Percentiles rank a stretch among this genome's conserved stretches.
phyloP scores from a whole-genome alignment of 2,113 vertebrate genomes.

The Chionodraco myersi region DNA sequence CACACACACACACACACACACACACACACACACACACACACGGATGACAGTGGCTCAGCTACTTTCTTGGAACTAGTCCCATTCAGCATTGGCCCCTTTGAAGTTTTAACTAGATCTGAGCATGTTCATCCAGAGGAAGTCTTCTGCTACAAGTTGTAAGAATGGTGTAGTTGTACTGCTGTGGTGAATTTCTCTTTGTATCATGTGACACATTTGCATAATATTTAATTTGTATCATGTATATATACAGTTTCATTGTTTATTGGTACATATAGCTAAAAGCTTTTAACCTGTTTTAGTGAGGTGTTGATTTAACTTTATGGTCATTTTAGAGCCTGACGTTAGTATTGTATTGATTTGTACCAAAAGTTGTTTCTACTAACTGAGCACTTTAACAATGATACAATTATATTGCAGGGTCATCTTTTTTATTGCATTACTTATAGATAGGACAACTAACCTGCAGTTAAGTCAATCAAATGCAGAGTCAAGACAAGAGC shows the following conservation, averaged over 20 bases:
- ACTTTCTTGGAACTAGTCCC: constrained; percentile 66
- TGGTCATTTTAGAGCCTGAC: neutral
- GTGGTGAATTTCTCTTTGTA: constrained; percentile 9
- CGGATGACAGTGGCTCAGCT: constrained; percentile 62
- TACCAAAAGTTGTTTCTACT: neutral
- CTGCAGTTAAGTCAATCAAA: neutral
- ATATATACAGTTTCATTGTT: neutral
- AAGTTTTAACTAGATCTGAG: constrained; percentile 63
- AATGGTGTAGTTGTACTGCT: neutral
- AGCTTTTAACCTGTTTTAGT: neutral
- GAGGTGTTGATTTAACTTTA: neutral
- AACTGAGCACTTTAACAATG: neutral
- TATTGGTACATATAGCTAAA: neutral
- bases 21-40: constrained; percentile 74
- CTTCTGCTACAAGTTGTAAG: constrained; percentile 38
- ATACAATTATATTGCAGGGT: neutral
- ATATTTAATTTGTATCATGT: constrained; percentile 1
- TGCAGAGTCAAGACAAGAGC: neutral
- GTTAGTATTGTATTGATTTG: neutral
- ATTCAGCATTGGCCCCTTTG: constrained; percentile 63
- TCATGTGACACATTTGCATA: neutral
- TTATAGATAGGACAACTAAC: neutral
- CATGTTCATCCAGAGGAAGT: constrained; percentile 50
- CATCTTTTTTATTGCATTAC: neutral
- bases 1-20: constrained; percentile 74